phyloP scores from a whole-genome alignment of 2,113 vertebrate species.

The Datnioides undecimradiatus region DNA sequence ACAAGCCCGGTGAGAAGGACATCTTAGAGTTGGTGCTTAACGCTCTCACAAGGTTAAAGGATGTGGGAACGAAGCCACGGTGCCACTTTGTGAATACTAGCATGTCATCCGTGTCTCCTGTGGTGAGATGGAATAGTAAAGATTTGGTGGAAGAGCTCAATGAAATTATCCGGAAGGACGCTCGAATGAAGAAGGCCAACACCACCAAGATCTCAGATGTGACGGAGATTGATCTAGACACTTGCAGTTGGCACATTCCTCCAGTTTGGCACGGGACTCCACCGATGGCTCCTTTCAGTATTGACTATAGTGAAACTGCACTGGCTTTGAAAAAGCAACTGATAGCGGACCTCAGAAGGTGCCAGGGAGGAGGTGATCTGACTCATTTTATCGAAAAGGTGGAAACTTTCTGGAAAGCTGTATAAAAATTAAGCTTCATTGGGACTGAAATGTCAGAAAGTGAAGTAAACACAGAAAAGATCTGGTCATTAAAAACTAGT shows the following conservation, averaged over 20 bases:
- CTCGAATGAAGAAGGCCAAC: constrained; percentile 72
- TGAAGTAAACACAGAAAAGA: not conserved
- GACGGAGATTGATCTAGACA: constrained; percentile 73
- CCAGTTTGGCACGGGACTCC: constrained; percentile 79
- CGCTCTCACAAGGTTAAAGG: constrained; percentile 74
- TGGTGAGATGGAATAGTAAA: constrained; percentile 80
- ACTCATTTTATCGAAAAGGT: constrained; percentile 52
- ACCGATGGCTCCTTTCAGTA: constrained; percentile 78
- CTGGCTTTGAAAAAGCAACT: constrained; percentile 59
- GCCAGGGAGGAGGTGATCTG: constrained; percentile 19
- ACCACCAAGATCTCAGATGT: constrained; percentile 75
- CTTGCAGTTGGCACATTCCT: constrained; percentile 74
- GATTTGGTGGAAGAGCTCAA: constrained; percentile 75
- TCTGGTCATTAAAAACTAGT: constrained; percentile 29
- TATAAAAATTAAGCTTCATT: not conserved
- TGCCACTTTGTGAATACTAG: constrained; percentile 86
- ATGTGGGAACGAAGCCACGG: constrained; percentile 80
- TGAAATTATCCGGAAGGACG: constrained; percentile 75
- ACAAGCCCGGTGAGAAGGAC: constrained; percentile 71
- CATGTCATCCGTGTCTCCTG: constrained; percentile 75
- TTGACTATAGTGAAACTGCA: constrained; percentile 70
- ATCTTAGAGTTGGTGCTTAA: constrained; percentile 75
- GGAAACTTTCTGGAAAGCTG: constrained; percentile 47
- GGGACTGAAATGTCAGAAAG: not conserved
- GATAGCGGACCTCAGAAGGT: constrained; percentile 33